These are phyloP conservation scores for Pampus argenteus DNA, from an alignment of 2,797 vertebrate genomes.

Conservation along the genomic window DNA sequence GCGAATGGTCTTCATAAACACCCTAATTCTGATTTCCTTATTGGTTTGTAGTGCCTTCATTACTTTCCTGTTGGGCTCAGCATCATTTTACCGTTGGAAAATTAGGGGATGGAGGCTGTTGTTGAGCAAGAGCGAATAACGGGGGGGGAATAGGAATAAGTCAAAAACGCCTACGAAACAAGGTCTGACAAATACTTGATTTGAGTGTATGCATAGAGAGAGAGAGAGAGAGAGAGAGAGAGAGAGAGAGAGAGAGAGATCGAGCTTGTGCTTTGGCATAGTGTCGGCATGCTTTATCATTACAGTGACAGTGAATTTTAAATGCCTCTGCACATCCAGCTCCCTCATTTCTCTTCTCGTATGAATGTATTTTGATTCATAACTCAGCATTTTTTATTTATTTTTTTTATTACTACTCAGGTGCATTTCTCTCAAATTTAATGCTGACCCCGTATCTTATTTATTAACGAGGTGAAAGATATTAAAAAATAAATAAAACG, in stretches of 20 bases:
- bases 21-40: constrained; percentile 54
- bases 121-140: constrained; percentile 65
- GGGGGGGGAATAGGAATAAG: constrained; percentile 50
- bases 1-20: constrained; percentile 53
- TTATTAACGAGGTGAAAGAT: constrained; percentile 74
- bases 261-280: constrained; percentile 27
- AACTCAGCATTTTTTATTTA: constrained; percentile 61
- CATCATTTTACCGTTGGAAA: constrained; percentile 58
- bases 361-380: constrained; percentile 74
- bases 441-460: constrained; percentile 67
- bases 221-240: neutral
- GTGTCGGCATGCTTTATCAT: constrained; percentile 66
- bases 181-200: constrained; percentile 66
- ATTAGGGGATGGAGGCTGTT: constrained; percentile 26
- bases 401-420: constrained; percentile 70
- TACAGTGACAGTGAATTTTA: constrained; percentile 64
- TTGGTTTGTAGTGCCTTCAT: constrained; percentile 61
- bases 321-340: constrained; percentile 52
- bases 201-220: constrained; percentile 10
- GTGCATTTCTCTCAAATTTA: constrained; percentile 72
- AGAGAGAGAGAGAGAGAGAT: constrained; percentile 1
- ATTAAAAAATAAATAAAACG: constrained; percentile 62
- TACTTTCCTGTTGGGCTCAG: constrained; percentile 70
- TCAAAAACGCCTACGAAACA: constrained; percentile 55
- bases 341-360: constrained; percentile 56